Conservation (phyloP, 2,113 vertebrate genomes). For the Poeciliopsis turrubarensis region DNA sequence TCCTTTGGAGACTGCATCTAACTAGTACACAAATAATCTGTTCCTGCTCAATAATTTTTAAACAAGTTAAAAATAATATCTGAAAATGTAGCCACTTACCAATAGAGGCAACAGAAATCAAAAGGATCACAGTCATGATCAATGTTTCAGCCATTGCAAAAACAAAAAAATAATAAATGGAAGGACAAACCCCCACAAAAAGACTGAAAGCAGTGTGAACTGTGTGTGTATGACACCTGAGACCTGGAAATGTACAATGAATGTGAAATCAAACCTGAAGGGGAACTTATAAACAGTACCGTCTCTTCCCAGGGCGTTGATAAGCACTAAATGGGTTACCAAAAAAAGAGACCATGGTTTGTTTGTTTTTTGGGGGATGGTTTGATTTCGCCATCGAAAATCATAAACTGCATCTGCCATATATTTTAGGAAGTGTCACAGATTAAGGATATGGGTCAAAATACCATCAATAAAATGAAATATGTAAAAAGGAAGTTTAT, state of each 20-base stretch:
- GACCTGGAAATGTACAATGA: background rate
- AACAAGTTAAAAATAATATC: background rate
- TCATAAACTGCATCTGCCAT: background rate
- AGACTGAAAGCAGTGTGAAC: background rate
- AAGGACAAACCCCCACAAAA: background rate
- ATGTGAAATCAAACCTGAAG: background rate
- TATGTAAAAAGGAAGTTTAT: background rate
- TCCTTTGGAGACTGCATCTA: no score
- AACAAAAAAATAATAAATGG: background rate
- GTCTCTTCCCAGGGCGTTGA: conserved; percentile 47
- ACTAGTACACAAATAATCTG: no score
- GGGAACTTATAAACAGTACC: conserved; percentile 49
- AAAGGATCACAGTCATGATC: conserved; percentile 18
- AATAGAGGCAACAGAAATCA: conserved; percentile 9
- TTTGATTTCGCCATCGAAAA: background rate
- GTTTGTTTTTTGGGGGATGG: background rate
- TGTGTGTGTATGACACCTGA: background rate
- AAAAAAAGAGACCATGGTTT: background rate
- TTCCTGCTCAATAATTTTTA: no score
- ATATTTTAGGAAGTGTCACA: background rate
- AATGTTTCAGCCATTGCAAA: conserved; percentile 33
- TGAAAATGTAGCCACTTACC: conserved; percentile 44
- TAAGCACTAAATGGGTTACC: background rate
- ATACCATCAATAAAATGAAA: background rate
- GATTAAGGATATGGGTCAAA: background rate